Evolutionary conservation across 2,888 invertebrate genomes (phyloP).

Genomic region (Nezara viridula): DNA sequence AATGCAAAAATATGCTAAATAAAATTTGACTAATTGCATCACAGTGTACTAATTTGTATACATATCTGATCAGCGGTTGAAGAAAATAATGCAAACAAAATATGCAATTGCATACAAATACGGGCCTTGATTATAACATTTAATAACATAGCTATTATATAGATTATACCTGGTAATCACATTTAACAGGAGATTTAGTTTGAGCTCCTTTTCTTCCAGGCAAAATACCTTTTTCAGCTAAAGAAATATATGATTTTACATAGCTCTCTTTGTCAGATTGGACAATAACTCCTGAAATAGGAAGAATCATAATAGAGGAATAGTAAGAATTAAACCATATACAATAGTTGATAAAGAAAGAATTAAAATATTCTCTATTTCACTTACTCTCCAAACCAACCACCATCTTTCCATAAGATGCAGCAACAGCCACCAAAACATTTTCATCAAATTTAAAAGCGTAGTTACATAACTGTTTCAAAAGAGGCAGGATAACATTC

Average conservation of each 20-base stretch:
- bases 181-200: not conserved
- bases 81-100: too few relatives aligned
- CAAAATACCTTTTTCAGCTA: slow-evolving; percentile 28
- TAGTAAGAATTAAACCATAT: not conserved
- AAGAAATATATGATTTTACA: slow-evolving; percentile 37
- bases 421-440: slow-evolving; percentile 60
- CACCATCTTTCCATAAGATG: slow-evolving; percentile 61
- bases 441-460: slow-evolving; percentile 62
- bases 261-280: slow-evolving; percentile 56
- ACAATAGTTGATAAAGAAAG: not conserved
- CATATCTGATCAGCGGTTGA: too few relatives aligned
- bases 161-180: not conserved
- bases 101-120: too few relatives aligned
- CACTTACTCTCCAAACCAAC: slow-evolving; percentile 59
- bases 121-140: too few relatives aligned
- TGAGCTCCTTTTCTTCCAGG: not conserved
- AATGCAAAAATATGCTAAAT: too few relatives aligned
- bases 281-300: slow-evolving; percentile 53
- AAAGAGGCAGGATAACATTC: slow-evolving; percentile 61
- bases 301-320: not conserved
- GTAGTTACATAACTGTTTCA: slow-evolving; percentile 61
- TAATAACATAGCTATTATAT: not conserved
- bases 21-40: too few relatives aligned
- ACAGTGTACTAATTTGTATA: too few relatives aligned
- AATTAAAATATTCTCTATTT: not conserved